Evolutionary conservation across 92 coral and sea anemone genomes (phyloP).

Genomic region (Epizoanthus illoricatus): DNA sequence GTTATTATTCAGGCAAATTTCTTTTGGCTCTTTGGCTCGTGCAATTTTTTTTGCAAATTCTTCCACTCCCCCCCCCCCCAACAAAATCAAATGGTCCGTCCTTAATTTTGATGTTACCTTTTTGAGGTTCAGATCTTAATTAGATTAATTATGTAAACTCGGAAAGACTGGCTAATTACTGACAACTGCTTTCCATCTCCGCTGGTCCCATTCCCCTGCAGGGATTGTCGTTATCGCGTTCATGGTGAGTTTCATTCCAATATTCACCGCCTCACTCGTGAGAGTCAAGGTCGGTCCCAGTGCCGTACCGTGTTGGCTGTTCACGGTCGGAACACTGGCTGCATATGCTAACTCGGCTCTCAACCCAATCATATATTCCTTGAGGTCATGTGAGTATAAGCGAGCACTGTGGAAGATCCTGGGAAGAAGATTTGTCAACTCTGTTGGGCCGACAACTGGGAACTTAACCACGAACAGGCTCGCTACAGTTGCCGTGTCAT

Average conservation of each 20-base stretch:
- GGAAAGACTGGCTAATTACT: too few species aligned
- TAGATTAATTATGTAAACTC: too few species aligned
- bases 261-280: constrained; percentile 28
- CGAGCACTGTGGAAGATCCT: constrained; percentile 26
- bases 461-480: neutral
- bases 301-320: constrained; percentile 33
- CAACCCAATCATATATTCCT: constrained; percentile 54
- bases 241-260: constrained; percentile 48
- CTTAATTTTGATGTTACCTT: too few species aligned
- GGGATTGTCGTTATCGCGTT: constrained; percentile 62
- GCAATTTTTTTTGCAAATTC: too few species aligned
- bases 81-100: too few species aligned
- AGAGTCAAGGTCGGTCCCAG: constrained; percentile 37
- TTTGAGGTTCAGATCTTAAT: too few species aligned
- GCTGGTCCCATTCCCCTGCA: constrained; percentile 5
- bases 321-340: neutral
- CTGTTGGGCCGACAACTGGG: neutral
- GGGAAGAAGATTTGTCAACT: neutral
- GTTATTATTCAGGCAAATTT: too few species aligned
- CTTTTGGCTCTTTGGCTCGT: too few species aligned
- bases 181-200: too few species aligned
- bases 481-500: neutral
- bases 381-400: constrained; percentile 49
- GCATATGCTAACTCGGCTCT: constrained; percentile 54
- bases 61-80: too few species aligned